Conservation (phyloP, 2,888 invertebrate species). For the Andrena bicolor region DNA sequence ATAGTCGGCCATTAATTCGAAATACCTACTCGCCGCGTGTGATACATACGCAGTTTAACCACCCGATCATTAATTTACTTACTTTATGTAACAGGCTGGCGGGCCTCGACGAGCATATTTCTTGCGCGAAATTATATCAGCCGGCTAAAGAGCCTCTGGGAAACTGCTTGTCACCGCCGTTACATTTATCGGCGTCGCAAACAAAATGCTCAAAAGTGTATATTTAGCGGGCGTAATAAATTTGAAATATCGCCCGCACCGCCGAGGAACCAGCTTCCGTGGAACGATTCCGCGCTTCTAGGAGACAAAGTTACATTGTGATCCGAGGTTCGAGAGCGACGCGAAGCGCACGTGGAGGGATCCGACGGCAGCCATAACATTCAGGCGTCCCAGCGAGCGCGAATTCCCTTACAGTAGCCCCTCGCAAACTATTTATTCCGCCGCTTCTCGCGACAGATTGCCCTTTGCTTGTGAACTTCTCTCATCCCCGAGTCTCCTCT, state of each 20-base stretch:
- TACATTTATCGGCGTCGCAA: conserved; percentile 20
- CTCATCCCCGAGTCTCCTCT: too few relatives aligned
- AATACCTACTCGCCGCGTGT: conserved; percentile 52
- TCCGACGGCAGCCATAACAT: conserved; percentile 79
- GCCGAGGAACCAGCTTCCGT: background rate
- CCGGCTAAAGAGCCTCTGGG: conserved; percentile 43
- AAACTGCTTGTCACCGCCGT: conserved; percentile 45
- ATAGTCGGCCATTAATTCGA: conserved; percentile 66
- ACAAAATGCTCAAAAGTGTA: conserved; percentile 43
- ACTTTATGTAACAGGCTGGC: conserved; percentile 59
- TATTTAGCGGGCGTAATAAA: conserved; percentile 36
- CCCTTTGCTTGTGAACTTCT: background rate
- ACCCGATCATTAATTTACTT: conserved; percentile 58
- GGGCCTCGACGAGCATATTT: conserved; percentile 48
- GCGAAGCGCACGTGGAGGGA: conserved; percentile 53
- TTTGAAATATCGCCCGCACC: conserved; percentile 23
- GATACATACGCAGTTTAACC: conserved; percentile 58
- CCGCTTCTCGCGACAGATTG: background rate
- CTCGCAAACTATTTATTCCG: background rate
- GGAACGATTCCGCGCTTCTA: conserved; percentile 9
- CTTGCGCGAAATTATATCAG: conserved; percentile 58
- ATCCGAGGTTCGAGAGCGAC: background rate
- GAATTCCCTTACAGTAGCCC: conserved; percentile 19
- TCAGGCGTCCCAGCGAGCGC: conserved; percentile 62
- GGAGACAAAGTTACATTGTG: background rate